Evolutionary conservation across 2,888 invertebrate species (phyloP), one percentile per base, ranked within the genome.

Genomic region (Galerucella nymphaeae): DNA sequence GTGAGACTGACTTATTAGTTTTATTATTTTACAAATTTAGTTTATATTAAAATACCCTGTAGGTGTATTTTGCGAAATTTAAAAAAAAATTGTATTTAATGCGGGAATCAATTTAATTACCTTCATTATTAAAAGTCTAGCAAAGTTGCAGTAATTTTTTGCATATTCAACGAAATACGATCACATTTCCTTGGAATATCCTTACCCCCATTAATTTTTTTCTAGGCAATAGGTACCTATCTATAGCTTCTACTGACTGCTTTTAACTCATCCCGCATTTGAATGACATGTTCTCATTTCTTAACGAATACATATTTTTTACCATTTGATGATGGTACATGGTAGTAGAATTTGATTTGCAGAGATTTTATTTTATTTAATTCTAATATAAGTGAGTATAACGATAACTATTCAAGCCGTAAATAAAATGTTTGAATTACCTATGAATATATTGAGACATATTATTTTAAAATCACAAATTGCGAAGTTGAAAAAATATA

Each of bases 81-180:
- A 8, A n/a, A 14, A 45, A 45, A 14, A 14, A 2, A 5, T 30
- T n/a, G n/a, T n/a, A 23, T n/a, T 16, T n/a, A 63, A 73, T 73
- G 70, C 70, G 73, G 70, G 73, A 66, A 41, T 61, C 65, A 64
- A 30, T 62, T 66, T 70, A 73, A 73, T 73, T 73, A 73, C 73
- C 73, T 62, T 73, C 73, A 73, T 73, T 38, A 58, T 48, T 48
- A 64, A 41, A 48, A 45, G 14, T 41, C 16, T 6, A 50, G 10
- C 20, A 23, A 20, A 23, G 11, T 45, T 6, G 11, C 16, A 3
- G 9, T 45, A 8, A 45, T 38, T 64, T 45, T 23, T 18, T 23
- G 18, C n/a, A 11, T 20, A 64, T 18, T 23, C 20, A 64, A 14
- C 13, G 10, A 48, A 48, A 18, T 6, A 23, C 20, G 16, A 50